These are phyloP conservation scores for Peromyscus attwateri DNA, from an alignment of 2,797 vertebrate genomes.

Conservation along the genomic window DNA sequence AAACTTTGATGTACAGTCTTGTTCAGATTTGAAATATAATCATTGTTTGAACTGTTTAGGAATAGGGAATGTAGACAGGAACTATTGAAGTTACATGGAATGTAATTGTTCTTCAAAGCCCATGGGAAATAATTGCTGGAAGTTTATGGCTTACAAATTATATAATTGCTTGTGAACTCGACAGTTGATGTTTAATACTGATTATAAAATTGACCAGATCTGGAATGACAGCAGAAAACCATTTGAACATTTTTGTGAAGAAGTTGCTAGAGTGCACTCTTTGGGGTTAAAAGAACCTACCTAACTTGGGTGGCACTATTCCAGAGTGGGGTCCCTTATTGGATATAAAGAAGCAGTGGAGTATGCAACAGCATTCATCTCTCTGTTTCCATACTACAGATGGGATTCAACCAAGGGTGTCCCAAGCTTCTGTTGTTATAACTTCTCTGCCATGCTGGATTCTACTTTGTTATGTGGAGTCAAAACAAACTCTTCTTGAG, in stretches of 20 bases:
- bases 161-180: neutral
- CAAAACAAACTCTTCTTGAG: neutral
- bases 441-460: no score
- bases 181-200: neutral
- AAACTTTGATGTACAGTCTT: no score
- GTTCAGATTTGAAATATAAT: neutral
- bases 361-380: neutral
- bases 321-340: neutral
- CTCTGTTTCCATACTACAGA: neutral
- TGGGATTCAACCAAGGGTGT: neutral
- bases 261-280: no score
- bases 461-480: no score
- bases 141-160: neutral
- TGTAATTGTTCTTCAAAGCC: no score
- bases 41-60: no score
- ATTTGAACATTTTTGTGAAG: neutral
- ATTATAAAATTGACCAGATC: neutral
- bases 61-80: neutral
- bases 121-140: neutral
- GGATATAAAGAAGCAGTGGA: no score
- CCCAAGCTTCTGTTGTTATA: neutral
- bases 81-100: neutral
- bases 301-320: neutral
- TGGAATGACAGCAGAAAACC: neutral
- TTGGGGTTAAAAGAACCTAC: no score